These are phyloP conservation scores for Plutella xylostella DNA, from an alignment of 2,888 invertebrate species.

Conservation along the genomic window DNA sequence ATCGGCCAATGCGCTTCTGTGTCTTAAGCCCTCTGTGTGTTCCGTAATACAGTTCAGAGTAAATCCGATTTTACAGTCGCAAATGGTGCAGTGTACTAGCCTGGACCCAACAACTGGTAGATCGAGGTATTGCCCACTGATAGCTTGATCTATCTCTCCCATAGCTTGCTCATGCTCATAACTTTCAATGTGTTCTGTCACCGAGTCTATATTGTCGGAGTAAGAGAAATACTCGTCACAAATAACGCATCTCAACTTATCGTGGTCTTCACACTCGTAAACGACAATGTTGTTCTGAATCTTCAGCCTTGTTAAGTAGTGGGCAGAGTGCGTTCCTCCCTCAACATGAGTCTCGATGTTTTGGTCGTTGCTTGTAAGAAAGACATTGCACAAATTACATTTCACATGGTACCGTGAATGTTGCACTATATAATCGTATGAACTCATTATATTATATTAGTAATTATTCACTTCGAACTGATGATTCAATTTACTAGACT, in stretches of 20 bases:
- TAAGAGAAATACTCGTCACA: constrained; percentile 22
- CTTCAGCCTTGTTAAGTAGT: constrained; percentile 25
- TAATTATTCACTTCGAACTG: too few relatives aligned
- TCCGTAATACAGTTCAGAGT: constrained; percentile 18
- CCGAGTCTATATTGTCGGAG: neutral
- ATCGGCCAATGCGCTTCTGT: constrained; percentile 29
- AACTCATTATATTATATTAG: too few relatives aligned
- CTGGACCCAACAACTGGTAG: constrained; percentile 21
- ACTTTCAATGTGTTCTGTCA: constrained; percentile 23
- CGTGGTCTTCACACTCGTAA: constrained; percentile 10
- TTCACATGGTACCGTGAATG: constrained; percentile 18
- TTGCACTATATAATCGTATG: neutral
- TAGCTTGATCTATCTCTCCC: constrained; percentile 19
- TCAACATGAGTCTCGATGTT: constrained; percentile 26
- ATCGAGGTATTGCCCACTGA: constrained; percentile 28
- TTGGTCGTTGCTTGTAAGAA: constrained; percentile 20
- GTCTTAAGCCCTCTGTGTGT: constrained; percentile 25
- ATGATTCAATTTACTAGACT: too few relatives aligned
- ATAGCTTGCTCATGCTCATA: constrained; percentile 20
- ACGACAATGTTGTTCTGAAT: constrained; percentile 25
- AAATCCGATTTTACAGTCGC: constrained; percentile 24
- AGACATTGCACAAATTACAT: constrained; percentile 29
- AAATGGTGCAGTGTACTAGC: constrained; percentile 26
- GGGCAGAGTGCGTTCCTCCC: constrained; percentile 22
- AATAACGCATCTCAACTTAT: too few relatives aligned